These are phyloP conservation scores for Coptodon bakossiorum DNA, from an alignment of 2,113 vertebrate species.

Conservation along the genomic window DNA sequence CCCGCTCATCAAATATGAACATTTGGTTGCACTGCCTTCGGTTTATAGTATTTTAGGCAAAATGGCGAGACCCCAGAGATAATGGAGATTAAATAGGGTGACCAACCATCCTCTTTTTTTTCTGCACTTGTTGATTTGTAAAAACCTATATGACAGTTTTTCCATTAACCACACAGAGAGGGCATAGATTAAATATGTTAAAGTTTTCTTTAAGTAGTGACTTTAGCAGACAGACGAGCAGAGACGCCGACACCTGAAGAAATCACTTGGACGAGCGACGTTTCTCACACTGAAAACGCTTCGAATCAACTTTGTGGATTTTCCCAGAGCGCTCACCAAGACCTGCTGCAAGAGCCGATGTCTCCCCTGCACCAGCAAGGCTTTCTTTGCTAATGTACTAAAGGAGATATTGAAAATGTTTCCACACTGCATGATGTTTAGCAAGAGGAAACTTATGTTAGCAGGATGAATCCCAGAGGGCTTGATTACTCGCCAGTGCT, in stretches of 20 bases:
- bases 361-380: not conserved
- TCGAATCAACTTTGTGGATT: not conserved
- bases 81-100: not conserved
- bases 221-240: not conserved
- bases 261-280: not conserved
- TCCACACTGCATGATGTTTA: not conserved
- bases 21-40: not conserved
- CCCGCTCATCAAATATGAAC: not conserved
- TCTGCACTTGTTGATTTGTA: not conserved
- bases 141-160: not conserved
- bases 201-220: not conserved
- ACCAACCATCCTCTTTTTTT: fast-evolving
- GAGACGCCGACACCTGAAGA: not conserved
- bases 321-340: not conserved
- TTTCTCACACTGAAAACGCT: not conserved
- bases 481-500: not conserved
- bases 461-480: not conserved
- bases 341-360: not conserved
- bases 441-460: not conserved
- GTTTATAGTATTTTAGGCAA: not conserved
- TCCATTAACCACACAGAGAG: not conserved
- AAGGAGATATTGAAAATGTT: not conserved
- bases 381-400: not conserved
- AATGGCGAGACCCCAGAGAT: not conserved
- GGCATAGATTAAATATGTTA: not conserved